Evolutionary conservation across 2,797 vertebrate species (phyloP), one percentile per base, ranked within the genome.

Genomic region (Avahi laniger): DNA sequence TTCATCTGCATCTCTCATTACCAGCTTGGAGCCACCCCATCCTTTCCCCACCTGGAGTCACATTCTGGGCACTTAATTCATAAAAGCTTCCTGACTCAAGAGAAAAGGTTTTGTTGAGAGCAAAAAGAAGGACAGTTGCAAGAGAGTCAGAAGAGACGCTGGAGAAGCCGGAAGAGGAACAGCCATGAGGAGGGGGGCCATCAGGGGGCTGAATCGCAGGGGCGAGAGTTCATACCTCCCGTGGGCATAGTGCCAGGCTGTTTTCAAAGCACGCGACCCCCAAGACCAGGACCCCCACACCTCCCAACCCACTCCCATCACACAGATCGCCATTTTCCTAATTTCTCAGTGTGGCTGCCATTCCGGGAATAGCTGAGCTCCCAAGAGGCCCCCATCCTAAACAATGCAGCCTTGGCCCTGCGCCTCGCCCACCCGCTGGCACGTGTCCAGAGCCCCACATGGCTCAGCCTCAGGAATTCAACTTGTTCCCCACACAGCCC

Each of bases 341-440:
- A 33, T 83, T 67, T 70, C 92, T 95, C 35, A 6, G 38, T 20
- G 73, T 43, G 69, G 82, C 92, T 81, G 83, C 41, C 95, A 96
- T 93, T 94, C 94, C 89, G 85, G 79, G 81, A 95, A 87, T 65
- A 69, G 87, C 70, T 94, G 86, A 59, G 54, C 84, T 67, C 35
- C 30, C 65, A 33, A 86, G 65, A 75, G 20, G 59, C 86, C 94
- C 80, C 95, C 75, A n/a, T 54, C 78, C 93, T 30, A 7, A 86
- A 96, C 91, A 91, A 93, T 57, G 85, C 24, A 14, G 52, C 89
- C 82, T 94, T 84, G 91, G 81, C 90, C 14, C 43, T 12, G 14
- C 0, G 28, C 61, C 46, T 94, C 57, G 1, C 95, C 94, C 89
- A 96, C 94, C 33, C n/a, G 54, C 35, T 43, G 7, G 46, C 84